phyloP scores from a whole-genome alignment of 2,888 invertebrate species.

The Drosophila kanekoi region DNA sequence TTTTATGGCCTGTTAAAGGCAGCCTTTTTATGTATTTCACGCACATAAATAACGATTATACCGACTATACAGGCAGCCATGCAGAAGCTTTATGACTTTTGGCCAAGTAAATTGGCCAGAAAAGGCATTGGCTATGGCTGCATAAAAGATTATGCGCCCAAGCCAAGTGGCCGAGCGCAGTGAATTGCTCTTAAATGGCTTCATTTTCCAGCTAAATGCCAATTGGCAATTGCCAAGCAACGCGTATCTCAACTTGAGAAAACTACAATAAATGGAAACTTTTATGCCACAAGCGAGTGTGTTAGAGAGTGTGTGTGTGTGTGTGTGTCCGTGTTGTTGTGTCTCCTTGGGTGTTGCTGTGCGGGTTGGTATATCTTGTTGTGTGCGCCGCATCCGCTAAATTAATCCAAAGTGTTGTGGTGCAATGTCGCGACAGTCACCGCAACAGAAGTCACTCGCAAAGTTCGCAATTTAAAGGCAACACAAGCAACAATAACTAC shows the following conservation, averaged over 20 bases:
- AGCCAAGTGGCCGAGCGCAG: constrained; percentile 31
- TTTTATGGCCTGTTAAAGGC: constrained; percentile 70
- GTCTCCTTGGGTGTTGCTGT: no score
- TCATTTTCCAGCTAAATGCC: constrained; percentile 64
- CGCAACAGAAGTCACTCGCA: constrained; percentile 59
- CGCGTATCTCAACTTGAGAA: constrained; percentile 32
- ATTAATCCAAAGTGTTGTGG: constrained; percentile 70
- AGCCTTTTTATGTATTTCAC: constrained; percentile 78
- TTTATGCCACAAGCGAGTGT: constrained; percentile 20
- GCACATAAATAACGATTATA: constrained; percentile 78
- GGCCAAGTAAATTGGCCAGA: constrained; percentile 65
- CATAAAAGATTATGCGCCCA: constrained; percentile 47
- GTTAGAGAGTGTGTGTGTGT: constrained; percentile 5
- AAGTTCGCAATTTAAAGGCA: constrained; percentile 69
- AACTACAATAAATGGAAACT: constrained; percentile 56
- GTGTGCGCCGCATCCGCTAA: constrained; percentile 61
- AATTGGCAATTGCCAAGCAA: constrained; percentile 61
- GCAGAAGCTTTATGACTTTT: constrained; percentile 65
- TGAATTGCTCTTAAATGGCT: constrained; percentile 65
- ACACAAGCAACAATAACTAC: constrained; percentile 16
- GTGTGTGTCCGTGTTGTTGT: neutral
- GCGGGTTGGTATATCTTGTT: constrained; percentile 9
- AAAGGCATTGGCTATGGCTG: constrained; percentile 39
- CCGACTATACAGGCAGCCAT: constrained; percentile 52
- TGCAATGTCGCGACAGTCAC: constrained; percentile 37